A percentile compares a stretch with the other conserved stretches of the same genome.
These are phyloP conservation scores for Eulithis prunata DNA, from an alignment of 2,888 invertebrate species.

Conservation along the genomic window DNA sequence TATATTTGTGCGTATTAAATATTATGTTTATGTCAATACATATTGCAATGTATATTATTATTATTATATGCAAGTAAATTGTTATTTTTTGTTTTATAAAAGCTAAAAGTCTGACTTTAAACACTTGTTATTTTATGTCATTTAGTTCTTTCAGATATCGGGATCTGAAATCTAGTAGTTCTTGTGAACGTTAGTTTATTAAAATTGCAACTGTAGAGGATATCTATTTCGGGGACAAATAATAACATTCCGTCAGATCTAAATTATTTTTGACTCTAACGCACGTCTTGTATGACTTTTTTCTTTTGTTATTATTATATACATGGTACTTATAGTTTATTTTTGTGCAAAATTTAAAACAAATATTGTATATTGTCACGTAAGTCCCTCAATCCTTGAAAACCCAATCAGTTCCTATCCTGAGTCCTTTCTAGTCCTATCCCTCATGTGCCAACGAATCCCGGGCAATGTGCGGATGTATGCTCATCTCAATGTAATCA, in stretches of 20 bases:
- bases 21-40: slow-evolving; percentile 83
- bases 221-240: slow-evolving; percentile 68
- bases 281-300: slow-evolving; percentile 51
- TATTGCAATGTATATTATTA: slow-evolving; percentile 81
- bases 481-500: slow-evolving; percentile 39
- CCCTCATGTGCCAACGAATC: slow-evolving; percentile 81
- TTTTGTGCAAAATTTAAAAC: slow-evolving; percentile 36
- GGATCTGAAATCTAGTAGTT: slow-evolving; percentile 75
- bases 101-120: slow-evolving; percentile 83
- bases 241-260: slow-evolving; percentile 77
- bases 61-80: slow-evolving; percentile 80
- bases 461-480: slow-evolving; percentile 61
- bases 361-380: slow-evolving; percentile 31
- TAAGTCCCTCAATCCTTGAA: slow-evolving; percentile 58
- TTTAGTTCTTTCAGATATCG: slow-evolving; percentile 70
- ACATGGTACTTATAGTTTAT: slow-evolving; percentile 35
- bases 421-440: slow-evolving; percentile 79
- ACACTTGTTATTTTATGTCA: slow-evolving; percentile 74
- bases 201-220: slow-evolving; percentile 61
- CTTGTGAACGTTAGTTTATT: slow-evolving; percentile 67
- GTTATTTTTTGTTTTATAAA: slow-evolving; percentile 74
- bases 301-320: slow-evolving; percentile 41
- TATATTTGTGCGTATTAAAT: slow-evolving; percentile 80
- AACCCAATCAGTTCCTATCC: slow-evolving; percentile 69
- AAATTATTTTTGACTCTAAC: slow-evolving; percentile 64